A percentile compares a stretch with the other conserved stretches of the same genome.
These are phyloP conservation scores for Scaeva pyrastri DNA, from an alignment of 2,888 invertebrate species.

Conservation along the genomic window DNA sequence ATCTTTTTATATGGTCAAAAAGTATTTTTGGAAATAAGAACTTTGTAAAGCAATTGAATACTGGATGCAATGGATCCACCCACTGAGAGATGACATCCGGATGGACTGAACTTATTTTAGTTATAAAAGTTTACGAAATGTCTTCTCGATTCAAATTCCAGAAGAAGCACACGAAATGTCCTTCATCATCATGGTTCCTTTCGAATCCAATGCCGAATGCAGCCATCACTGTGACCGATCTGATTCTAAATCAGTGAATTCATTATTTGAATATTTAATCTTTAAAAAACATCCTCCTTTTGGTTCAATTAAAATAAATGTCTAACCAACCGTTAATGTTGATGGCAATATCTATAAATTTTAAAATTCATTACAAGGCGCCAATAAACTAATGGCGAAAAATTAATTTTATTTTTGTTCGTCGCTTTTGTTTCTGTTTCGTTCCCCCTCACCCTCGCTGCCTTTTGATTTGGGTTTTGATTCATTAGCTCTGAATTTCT, in stretches of 20 bases:
- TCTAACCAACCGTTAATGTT: not conserved
- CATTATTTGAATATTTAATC: not conserved
- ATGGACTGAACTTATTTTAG: no score
- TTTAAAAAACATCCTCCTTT: not conserved
- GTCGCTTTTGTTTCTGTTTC: constrained; percentile 9
- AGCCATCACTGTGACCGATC: no score
- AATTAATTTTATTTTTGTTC: constrained; percentile 58
- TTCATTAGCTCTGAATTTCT: not conserved
- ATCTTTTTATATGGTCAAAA: not conserved
- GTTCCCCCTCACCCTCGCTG: not conserved
- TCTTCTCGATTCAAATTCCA: no score
- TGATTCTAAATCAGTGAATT: not conserved
- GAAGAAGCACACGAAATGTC: no score
- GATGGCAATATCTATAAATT: constrained; percentile 23
- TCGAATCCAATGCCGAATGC: no score
- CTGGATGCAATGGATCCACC: no score
- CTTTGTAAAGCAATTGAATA: no score
- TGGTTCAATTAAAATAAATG: constrained; percentile 11
- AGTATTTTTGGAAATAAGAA: not conserved
- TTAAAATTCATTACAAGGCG: constrained; percentile 34
- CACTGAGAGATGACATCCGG: no score
- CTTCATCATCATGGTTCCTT: no score
- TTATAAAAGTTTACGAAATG: no score
- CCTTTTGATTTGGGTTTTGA: not conserved
- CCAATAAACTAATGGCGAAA: constrained; percentile 61